phyloP scores from a whole-genome alignment of 2,113 vertebrate genomes.

The Shinisaurus crocodilurus region DNA sequence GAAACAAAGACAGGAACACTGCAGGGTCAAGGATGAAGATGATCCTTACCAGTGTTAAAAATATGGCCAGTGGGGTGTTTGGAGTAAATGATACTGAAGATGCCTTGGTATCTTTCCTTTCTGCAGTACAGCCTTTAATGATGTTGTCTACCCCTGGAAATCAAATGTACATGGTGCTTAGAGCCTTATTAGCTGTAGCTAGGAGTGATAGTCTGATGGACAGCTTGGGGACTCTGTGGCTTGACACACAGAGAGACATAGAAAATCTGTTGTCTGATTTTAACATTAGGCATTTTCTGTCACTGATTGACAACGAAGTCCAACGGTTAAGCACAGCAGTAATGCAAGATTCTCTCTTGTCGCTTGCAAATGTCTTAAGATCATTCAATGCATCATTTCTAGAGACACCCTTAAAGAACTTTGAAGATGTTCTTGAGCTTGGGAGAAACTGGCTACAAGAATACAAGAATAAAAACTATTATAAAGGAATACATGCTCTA shows the following conservation, averaged over 20 bases:
- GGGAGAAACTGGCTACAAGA: conserved; percentile 37
- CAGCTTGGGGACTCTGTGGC: conserved; percentile 49
- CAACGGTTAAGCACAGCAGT: conserved; percentile 30
- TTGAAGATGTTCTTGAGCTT: conserved; percentile 35
- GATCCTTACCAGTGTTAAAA: conserved; percentile 42
- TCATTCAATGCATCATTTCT: conserved; percentile 35
- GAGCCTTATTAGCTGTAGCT: conserved; percentile 48
- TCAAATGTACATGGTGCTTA: not conserved
- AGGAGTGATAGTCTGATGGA: not conserved
- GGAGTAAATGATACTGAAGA: conserved; percentile 22
- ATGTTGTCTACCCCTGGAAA: not conserved
- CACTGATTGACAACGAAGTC: conserved; percentile 45
- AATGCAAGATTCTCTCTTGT: conserved; percentile 41
- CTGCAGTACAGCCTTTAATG: conserved; percentile 53
- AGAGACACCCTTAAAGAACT: conserved; percentile 13
- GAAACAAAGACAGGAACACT: conserved; percentile 23
- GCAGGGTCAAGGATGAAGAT: not conserved
- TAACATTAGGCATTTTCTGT: conserved; percentile 29
- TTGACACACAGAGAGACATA: conserved; percentile 34
- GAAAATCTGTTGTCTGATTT: conserved; percentile 43
- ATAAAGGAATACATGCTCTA: conserved; percentile 34
- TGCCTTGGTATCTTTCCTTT: conserved; percentile 35
- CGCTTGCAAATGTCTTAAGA: conserved; percentile 27
- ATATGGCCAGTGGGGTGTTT: conserved; percentile 38
- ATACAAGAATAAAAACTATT: conserved; percentile 38